Conservation (phyloP, 2,888 invertebrate species). For the Tipula helvola region DNA sequence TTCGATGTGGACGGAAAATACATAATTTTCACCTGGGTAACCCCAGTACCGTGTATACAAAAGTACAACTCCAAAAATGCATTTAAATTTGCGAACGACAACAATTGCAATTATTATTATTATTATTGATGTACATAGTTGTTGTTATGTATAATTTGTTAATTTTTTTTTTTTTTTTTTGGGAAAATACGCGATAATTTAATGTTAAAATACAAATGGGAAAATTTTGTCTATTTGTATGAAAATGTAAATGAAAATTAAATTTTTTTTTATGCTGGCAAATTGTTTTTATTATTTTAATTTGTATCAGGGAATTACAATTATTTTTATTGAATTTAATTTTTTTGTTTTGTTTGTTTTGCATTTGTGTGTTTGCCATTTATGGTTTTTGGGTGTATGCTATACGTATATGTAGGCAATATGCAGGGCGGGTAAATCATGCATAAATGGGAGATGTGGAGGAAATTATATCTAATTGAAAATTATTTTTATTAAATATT, state of each 20-base stretch:
- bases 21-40: not conserved
- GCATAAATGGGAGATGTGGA: not conserved
- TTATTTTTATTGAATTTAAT: not conserved
- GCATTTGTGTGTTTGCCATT: not conserved
- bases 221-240: not conserved
- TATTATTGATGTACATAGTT: not conserved
- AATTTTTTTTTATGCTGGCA: not conserved
- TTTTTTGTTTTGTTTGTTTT: not conserved
- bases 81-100: not conserved
- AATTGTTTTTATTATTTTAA: not conserved
- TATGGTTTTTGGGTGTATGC: not conserved
- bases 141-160: not conserved
- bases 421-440: not conserved
- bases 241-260: not conserved
- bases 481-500: not conserved
- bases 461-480: not conserved
- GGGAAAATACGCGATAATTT: not conserved
- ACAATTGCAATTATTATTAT: not conserved
- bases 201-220: not conserved
- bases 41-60: not conserved
- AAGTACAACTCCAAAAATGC: not conserved
- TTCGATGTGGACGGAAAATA: not conserved
- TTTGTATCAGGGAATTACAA: not conserved
- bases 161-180: not conserved
- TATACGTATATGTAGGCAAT: not conserved